Evolutionary conservation across 2,797 vertebrate genomes (phyloP).

Genomic region (Enoplosus armatus): DNA sequence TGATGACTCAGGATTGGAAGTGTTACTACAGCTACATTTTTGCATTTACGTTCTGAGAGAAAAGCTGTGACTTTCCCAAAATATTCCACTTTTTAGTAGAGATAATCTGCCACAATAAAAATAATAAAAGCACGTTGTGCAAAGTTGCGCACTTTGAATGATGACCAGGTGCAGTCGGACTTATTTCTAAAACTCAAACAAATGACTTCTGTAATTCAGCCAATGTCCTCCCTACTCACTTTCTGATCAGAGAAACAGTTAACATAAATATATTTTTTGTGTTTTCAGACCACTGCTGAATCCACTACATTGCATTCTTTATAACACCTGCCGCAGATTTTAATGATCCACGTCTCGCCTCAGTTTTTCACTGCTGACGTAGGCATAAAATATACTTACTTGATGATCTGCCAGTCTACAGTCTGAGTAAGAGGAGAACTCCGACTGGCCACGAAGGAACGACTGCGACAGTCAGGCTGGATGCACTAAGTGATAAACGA

Average conservation of each 20-base stretch:
- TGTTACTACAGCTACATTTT: background rate
- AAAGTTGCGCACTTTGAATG: background rate
- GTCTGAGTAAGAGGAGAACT: conserved; percentile 94
- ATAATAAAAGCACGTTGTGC: too few relatives aligned
- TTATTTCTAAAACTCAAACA: background rate
- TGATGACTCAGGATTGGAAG: background rate
- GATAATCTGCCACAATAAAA: too few relatives aligned
- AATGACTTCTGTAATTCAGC: background rate
- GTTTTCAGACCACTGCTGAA: background rate
- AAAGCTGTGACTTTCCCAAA: background rate
- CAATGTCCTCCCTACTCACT: background rate
- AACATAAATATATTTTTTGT: background rate
- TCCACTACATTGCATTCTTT: background rate
- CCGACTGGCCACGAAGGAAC: conserved; percentile 87
- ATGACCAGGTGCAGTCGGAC: background rate
- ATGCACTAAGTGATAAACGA: conserved; percentile 86
- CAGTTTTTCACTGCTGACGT: background rate
- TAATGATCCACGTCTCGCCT: background rate
- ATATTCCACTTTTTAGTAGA: background rate
- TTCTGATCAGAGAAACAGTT: background rate
- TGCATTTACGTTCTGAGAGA: background rate
- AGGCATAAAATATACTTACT: conserved; percentile 83
- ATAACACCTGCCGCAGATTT: background rate
- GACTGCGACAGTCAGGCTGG: conserved; percentile 88
- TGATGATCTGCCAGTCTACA: conserved; percentile 96